Evolutionary conservation across 1,140 invertebrate species (phyloP), one percentile per base, ranked within the genome.

Genomic region (Sycophila sp.): DNA sequence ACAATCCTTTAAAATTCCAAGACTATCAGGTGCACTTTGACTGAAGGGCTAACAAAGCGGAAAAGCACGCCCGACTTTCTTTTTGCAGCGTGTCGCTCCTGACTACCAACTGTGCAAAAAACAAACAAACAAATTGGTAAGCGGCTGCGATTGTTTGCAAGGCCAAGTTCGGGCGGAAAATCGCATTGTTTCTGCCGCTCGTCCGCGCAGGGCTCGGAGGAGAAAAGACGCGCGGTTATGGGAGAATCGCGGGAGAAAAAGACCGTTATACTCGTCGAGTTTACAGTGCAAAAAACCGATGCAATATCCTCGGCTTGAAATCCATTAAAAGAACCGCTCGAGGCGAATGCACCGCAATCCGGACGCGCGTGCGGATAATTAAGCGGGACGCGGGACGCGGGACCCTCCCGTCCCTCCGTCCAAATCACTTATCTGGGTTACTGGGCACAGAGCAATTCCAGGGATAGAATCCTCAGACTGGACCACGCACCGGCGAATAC

Each of bases 341-440:
- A 22, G 28, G 36, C 38, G 30, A 24, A n/a, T 36, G n/a, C 22
- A 19, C 7, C 22, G 49, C 22, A 22, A 10, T 26, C 49, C 42
- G 42, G 42, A 47, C 42, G 42, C 49, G 26, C 49, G 49, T 26
- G 13, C 26, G 19, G 10, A 28, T 28, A 30, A 26, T 53, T n/a
- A n/a, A n/a, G n/a, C n/a, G n/a, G n/a, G n/a, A n/a, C n/a, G n/a
- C n/a, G n/a, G n/a, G n/a, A n/a, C n/a, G n/a, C 15, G 49, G 2
- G 26, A 47, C 19, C 42, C 17, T 47, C 24, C 17, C 42, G 10
- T 22, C 42, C 42, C 42, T 47, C 17, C 1, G 8, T 3, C 3
- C 42, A 47, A 47, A n/a, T n/a, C 40, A 17, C 40, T 42, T 42
- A n/a, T 17, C n/a, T n/a, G n/a, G n/a, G 78, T 79, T 77, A 77